A percentile compares a stretch with the other conserved stretches of the same genome.
Conservation (phyloP, 2,888 invertebrate species). For the Lasioglossum zephyrum region DNA sequence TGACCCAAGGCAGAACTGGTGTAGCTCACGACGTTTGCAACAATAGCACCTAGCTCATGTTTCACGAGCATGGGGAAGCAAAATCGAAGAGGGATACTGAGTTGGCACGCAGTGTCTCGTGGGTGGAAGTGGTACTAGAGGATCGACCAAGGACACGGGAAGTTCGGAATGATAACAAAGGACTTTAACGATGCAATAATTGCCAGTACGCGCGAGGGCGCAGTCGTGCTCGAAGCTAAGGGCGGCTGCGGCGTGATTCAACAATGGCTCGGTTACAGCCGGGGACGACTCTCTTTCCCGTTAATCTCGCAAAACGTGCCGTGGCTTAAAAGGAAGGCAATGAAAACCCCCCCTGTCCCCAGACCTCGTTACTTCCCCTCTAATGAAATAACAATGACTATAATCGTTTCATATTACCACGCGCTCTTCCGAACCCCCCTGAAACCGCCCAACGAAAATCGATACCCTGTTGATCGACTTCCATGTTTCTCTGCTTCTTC, state of each 20-base stretch:
- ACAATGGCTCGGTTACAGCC: conserved; percentile 54
- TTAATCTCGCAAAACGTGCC: conserved; percentile 65
- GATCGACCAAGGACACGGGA: conserved; percentile 1
- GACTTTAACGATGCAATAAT: conserved; percentile 65
- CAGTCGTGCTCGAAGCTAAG: conserved; percentile 37
- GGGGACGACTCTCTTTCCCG: conserved; percentile 47
- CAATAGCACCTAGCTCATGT: too few relatives aligned
- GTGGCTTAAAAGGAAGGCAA: conserved; percentile 58
- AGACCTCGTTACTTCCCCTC: conserved; percentile 35
- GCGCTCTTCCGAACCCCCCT: neutral
- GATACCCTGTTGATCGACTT: conserved; percentile 25
- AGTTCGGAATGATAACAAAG: conserved; percentile 44
- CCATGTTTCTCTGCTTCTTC: neutral
- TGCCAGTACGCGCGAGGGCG: conserved; percentile 50
- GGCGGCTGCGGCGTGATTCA: conserved; percentile 58
- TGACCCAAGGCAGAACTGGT: too few relatives aligned
- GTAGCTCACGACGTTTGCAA: too few relatives aligned
- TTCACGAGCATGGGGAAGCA: neutral
- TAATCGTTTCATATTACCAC: conserved; percentile 54
- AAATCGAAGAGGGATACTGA: neutral
- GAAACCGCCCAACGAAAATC: neutral
- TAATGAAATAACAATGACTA: conserved; percentile 65
- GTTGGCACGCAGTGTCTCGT: neutral
- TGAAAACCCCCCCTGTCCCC: conserved; percentile 34
- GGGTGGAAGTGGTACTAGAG: neutral